These are phyloP conservation scores for Eublepharis macularius DNA, from an alignment of 2,113 vertebrate genomes.

Conservation along the genomic window DNA sequence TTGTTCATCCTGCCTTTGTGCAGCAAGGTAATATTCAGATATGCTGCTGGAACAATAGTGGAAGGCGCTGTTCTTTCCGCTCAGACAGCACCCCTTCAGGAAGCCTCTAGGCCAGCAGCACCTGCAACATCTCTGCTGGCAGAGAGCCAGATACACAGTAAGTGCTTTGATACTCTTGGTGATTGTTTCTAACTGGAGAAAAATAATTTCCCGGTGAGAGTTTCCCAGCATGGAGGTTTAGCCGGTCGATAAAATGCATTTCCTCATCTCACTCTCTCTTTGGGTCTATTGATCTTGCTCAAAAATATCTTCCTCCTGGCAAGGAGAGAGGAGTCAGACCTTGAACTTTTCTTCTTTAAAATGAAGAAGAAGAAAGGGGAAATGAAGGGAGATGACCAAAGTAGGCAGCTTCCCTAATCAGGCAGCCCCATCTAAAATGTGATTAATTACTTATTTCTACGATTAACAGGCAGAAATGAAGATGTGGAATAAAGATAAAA, in stretches of 20 bases:
- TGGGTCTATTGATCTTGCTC: conserved; percentile 30
- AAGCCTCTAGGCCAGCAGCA: accelerated
- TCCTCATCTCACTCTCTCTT: conserved; percentile 32
- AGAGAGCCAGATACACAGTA: accelerated
- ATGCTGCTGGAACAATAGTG: accelerated
- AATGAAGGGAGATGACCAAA: background rate
- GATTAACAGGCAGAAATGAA: background rate
- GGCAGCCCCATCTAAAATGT: background rate
- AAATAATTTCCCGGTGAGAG: conserved; percentile 36
- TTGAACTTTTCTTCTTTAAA: conserved; percentile 22
- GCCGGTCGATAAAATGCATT: conserved; percentile 59
- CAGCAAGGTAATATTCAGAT: background rate
- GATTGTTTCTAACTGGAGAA: conserved; percentile 21
- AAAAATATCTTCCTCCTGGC: conserved; percentile 33
- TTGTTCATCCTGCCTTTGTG: background rate
- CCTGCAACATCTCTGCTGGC: background rate
- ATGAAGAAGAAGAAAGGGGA: background rate
- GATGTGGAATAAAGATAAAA: background rate
- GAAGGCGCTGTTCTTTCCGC: background rate
- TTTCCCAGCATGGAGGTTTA: conserved; percentile 47
- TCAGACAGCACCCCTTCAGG: background rate
- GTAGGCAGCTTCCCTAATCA: background rate
- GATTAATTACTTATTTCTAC: background rate
- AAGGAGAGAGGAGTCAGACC: conserved; percentile 12
- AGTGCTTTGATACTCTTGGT: conserved; percentile 51